Evolutionary conservation across 2,888 invertebrate species (phyloP), one percentile per base, ranked within the genome.

Genomic region (Phyto melanocephala): DNA sequence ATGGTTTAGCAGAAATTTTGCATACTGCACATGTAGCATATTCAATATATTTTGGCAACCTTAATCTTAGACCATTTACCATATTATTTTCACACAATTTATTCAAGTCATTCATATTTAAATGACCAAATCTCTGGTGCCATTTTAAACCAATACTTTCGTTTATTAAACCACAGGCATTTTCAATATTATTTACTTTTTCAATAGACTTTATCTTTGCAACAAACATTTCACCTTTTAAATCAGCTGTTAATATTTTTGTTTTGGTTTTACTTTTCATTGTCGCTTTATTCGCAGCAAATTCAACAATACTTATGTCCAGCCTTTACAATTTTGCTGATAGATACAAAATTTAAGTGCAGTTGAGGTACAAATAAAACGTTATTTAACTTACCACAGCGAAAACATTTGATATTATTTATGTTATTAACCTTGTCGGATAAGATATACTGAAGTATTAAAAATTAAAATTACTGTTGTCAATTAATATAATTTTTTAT

Each of bases 1-100:
- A 74, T n/a, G 78, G 71, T 15, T 56, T 74, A 17, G 40, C 35
- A 58, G 22, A 40, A 17, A 78, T 75, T 62, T 80, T 80, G 47
- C 68, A 58, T 4, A 62, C 20, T 22, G 67, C 81, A 63, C 76
- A 81, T 11, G 77, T 77, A 15, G 47, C 22, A 8, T 72, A 81
- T 6, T 56, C 45, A 24, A 81, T 37, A 35, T 28, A 67, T 8
- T 62, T 62, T 1, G 54, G 7, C 13, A 58, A 10, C n/a, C 45
- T 70, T 6, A 52, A 1, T 20, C 42, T 28, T 17, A 68, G 15
- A 11, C 40, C 58, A 33, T 58, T 58, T 2, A 60, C 37, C 76
- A 76, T 67, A 15, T 68, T 68, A 20, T 33, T 67, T 17, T 7
- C 20, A 5, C 8, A 35, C 7, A 67, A 47, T 47, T 76, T 63